phyloP scores from a whole-genome alignment of 2,113 vertebrate genomes.

The Martes martes region DNA sequence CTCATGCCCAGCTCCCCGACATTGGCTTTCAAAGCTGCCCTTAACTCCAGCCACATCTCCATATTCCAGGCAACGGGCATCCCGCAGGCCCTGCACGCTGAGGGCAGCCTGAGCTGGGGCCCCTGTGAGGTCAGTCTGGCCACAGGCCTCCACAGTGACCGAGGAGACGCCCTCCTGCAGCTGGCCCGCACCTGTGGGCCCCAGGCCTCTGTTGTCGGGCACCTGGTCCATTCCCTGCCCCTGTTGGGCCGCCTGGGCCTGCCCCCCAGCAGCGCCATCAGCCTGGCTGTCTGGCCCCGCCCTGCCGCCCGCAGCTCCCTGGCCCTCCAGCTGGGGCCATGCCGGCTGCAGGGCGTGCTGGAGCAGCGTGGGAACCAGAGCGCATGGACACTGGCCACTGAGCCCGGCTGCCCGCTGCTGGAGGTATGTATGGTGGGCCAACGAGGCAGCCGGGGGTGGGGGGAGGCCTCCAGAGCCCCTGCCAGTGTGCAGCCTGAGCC shows the following conservation, averaged over 20 bases:
- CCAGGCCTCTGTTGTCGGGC: conserved; percentile 70
- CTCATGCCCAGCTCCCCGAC: fast-evolving
- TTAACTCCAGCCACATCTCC: neutral
- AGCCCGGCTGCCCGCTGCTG: conserved; percentile 49
- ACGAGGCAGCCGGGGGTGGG: neutral
- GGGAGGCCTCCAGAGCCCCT: neutral
- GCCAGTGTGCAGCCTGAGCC: neutral
- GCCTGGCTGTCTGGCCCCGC: neutral
- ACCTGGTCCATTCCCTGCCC: conserved; percentile 80
- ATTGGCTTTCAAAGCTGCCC: neutral
- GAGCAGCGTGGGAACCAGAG: conserved; percentile 60
- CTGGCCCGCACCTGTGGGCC: conserved; percentile 79
- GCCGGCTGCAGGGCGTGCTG: conserved; percentile 79
- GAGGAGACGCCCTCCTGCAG: conserved; percentile 74
- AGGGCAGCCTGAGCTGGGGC: conserved; percentile 74
- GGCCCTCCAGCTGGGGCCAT: conserved; percentile 81
- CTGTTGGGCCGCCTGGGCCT: conserved; percentile 79
- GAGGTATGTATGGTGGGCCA: conserved; percentile 1
- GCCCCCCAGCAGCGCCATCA: conserved; percentile 63
- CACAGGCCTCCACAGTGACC: conserved; percentile 76
- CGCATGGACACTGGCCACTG: conserved; percentile 60
- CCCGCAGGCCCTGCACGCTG: conserved; percentile 76
- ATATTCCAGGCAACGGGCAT: conserved; percentile 75
- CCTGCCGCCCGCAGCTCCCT: conserved; percentile 35
- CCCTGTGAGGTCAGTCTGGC: conserved; percentile 73